Percentiles rank a stretch among this genome's conserved stretches.
These are phyloP conservation scores for Anoplolepis gracilipes DNA, from an alignment of 1,140 invertebrate species.

Conservation along the genomic window DNA sequence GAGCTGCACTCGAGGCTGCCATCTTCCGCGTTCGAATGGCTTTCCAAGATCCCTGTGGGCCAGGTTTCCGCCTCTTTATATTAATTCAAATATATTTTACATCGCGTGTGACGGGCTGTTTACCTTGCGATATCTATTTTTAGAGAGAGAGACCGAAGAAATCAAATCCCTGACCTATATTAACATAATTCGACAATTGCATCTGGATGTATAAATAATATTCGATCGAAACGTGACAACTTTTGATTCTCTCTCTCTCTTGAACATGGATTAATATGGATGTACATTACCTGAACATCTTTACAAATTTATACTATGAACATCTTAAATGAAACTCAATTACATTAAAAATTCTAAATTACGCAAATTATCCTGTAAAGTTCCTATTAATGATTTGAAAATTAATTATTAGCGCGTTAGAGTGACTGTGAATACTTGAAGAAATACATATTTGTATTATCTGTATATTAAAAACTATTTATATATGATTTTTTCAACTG, in stretches of 20 bases:
- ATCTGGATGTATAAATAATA: background rate
- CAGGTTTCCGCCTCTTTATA: conserved; percentile 35
- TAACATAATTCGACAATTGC: background rate
- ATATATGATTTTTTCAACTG: background rate
- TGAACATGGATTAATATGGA: background rate
- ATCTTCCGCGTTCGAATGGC: background rate
- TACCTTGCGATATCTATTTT: conserved; percentile 15
- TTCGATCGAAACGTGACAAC: background rate
- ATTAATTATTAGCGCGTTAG: background rate
- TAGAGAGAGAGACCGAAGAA: background rate
- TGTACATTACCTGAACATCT: background rate
- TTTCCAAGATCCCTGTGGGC: background rate
- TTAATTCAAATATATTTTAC: conserved; percentile 16
- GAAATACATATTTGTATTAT: background rate
- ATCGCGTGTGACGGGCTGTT: background rate
- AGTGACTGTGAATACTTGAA: background rate
- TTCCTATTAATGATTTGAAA: background rate
- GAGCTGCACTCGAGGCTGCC: conserved; percentile 8
- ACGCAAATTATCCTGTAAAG: background rate
- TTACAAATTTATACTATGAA: too few species aligned
- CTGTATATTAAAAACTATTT: background rate
- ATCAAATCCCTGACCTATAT: background rate
- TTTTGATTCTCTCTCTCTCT: too few species aligned
- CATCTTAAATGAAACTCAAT: background rate
- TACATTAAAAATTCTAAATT: background rate